Conservation (phyloP, 2,113 vertebrate genomes). For the Girardinichthys multiradiatus region DNA sequence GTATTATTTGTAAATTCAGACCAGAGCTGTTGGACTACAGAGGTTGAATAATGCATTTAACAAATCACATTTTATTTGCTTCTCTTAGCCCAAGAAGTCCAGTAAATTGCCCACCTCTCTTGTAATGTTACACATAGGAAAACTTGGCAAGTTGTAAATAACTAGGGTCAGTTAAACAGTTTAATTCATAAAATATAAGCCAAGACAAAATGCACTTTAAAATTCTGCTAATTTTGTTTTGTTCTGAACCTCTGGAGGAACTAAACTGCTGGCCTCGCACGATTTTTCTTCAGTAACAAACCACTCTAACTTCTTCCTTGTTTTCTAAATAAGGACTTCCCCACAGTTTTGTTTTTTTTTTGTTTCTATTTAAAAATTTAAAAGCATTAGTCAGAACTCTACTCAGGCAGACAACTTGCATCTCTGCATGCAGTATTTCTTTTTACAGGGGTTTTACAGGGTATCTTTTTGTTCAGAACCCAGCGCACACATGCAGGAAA, state of each 20-base stretch:
- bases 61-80: neutral
- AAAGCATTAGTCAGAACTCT: neutral
- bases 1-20: neutral
- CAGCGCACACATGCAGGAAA: neutral
- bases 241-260: neutral
- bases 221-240: neutral
- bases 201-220: conserved; percentile 1
- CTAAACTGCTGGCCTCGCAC: neutral
- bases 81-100: neutral
- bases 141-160: neutral
- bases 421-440: neutral
- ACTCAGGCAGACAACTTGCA: neutral
- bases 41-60: neutral
- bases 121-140: neutral
- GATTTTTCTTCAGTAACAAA: neutral
- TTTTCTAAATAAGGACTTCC: conserved; percentile 1
- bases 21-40: neutral
- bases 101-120: neutral
- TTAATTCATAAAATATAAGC: neutral
- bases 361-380: no score
- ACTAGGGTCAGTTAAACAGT: neutral
- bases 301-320: neutral
- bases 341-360: neutral
- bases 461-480: conserved; percentile 10
- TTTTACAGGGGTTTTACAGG: no score